Percentiles rank a stretch among this genome's conserved stretches.
Evolutionary conservation across 2,113 vertebrate genomes (phyloP).

Genomic region (Picathartes gymnocephalus): DNA sequence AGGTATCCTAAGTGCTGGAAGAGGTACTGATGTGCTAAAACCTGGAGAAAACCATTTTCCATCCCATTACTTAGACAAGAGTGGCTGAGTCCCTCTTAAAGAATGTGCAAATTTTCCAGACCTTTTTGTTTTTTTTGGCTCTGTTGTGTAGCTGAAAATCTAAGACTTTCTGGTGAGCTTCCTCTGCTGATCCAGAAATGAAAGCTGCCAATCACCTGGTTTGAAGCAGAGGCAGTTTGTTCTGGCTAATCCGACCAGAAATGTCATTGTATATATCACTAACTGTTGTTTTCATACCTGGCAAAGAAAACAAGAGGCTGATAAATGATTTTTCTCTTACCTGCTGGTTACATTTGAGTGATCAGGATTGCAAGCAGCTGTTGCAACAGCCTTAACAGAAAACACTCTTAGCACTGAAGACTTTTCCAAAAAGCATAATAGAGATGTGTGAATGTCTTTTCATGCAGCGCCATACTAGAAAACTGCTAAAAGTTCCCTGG

Average conservation of each 20-base stretch:
- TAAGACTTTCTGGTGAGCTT: background rate
- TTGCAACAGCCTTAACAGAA: background rate
- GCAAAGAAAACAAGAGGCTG: background rate
- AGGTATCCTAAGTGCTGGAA: background rate
- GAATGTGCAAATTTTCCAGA: background rate
- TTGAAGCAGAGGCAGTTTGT: background rate
- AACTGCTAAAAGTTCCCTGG: background rate
- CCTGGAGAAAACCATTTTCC: background rate
- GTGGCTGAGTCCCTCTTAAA: background rate
- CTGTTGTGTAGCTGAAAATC: background rate
- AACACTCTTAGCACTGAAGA: background rate
- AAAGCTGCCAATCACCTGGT: background rate
- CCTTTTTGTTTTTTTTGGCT: background rate
- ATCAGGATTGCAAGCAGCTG: background rate
- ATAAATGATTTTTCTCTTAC: background rate
- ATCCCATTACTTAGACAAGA: background rate
- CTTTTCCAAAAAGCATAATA: background rate
- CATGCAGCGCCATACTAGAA: background rate
- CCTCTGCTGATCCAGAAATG: background rate
- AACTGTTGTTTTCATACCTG: background rate
- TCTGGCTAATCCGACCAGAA: background rate
- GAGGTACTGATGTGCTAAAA: background rate
- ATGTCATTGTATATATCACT: background rate
- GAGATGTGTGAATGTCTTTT: background rate
- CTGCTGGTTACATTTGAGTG: background rate